Conservation (phyloP, 2,797 vertebrate species). For the Arctocebus calabarensis region DNA sequence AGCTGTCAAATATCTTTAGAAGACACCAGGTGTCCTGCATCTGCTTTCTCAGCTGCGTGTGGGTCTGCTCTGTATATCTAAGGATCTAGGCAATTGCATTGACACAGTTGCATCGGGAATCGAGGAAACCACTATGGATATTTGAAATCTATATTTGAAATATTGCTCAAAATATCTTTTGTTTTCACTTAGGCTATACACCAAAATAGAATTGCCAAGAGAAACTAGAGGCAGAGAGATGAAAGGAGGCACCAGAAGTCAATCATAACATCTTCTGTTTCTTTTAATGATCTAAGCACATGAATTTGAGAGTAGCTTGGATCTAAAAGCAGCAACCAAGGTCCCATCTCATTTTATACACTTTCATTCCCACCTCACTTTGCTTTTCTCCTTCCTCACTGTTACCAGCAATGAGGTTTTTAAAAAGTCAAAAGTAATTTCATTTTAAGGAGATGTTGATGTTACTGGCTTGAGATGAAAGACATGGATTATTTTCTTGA, state of each 20-base stretch:
- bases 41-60: neutral
- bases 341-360: neutral
- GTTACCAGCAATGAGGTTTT: neutral
- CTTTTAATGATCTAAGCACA: neutral
- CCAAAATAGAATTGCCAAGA: neutral
- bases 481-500: neutral
- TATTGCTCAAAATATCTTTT: neutral
- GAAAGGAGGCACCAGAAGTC: neutral
- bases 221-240: neutral
- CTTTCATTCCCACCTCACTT: rapidly evolving
- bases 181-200: neutral
- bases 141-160: constrained; percentile 17
- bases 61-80: neutral
- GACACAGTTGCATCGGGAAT: neutral
- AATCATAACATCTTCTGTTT: neutral
- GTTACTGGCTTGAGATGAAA: neutral
- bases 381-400: neutral
- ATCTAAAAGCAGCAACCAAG: neutral
- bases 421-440: neutral
- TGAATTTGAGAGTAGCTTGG: neutral
- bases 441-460: neutral
- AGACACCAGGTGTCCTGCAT: rapidly evolving
- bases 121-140: neutral
- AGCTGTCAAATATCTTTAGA: neutral
- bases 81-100: neutral